Conservation (phyloP, 2,797 vertebrate species). For the Moxostoma hubbsi region DNA sequence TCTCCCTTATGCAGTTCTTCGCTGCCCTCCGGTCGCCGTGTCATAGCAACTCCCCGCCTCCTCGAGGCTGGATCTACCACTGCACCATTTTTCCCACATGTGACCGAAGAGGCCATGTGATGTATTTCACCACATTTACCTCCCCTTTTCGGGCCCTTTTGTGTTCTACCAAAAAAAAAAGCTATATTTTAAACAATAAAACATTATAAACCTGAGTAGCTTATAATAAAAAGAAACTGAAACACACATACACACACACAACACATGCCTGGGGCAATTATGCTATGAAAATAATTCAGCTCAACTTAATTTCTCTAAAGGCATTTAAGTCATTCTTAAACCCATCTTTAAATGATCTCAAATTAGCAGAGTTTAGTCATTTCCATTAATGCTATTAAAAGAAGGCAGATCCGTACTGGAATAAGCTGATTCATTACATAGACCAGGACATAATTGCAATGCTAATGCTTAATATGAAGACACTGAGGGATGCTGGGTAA, state of each 20-base stretch:
- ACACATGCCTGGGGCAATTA: slow-evolving; percentile 49
- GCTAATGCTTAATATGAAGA: slow-evolving; percentile 55
- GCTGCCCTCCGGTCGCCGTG: too few species aligned
- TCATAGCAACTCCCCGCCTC: too few species aligned
- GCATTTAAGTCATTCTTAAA: slow-evolving; percentile 54
- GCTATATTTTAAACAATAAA: background rate
- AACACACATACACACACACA: background rate
- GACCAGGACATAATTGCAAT: slow-evolving; percentile 52
- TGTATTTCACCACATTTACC: too few species aligned
- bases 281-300: slow-evolving; percentile 44
- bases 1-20: too few species aligned
- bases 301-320: slow-evolving; percentile 55
- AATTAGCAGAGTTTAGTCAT: slow-evolving; percentile 54
- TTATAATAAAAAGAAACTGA: background rate
- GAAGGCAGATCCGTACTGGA: slow-evolving; percentile 48
- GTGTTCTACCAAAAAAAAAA: too few species aligned
- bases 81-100: too few species aligned
- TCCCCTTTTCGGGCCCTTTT: too few species aligned
- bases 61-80: too few species aligned
- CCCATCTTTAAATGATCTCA: slow-evolving; percentile 57
- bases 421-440: slow-evolving; percentile 57
- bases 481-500: slow-evolving; percentile 46
- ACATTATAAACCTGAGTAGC: background rate
- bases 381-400: slow-evolving; percentile 58
- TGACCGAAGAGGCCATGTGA: too few species aligned